phyloP scores from a whole-genome alignment of 2,888 invertebrate genomes.

The Mamestra brassicae region DNA sequence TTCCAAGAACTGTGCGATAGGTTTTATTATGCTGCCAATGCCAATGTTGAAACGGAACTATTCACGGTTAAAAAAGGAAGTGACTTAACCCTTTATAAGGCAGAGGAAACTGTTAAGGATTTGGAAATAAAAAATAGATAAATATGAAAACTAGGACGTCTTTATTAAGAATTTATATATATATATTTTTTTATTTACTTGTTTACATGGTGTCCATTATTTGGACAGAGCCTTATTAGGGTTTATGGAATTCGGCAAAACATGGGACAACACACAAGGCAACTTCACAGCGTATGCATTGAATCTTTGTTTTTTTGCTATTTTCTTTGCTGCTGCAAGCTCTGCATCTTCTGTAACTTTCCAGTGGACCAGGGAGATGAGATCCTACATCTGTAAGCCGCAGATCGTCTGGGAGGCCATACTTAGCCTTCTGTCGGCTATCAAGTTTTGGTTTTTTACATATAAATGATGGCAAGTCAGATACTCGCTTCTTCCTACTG shows the following conservation, averaged over 20 bases:
- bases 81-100: not conserved
- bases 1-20: constrained; percentile 28
- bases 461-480: too few species aligned
- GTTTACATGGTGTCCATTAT: too few species aligned
- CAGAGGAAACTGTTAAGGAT: not conserved
- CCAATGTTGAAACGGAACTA: constrained; percentile 16
- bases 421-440: too few species aligned
- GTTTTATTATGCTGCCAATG: constrained; percentile 36
- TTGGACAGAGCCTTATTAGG: not conserved
- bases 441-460: too few species aligned
- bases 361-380: not conserved
- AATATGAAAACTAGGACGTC: constrained; percentile 1
- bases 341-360: constrained; percentile 15
- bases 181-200: too few species aligned
- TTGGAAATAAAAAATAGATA: not conserved
- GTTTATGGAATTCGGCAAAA: constrained; percentile 31
- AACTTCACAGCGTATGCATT: constrained; percentile 31
- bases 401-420: too few species aligned
- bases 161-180: too few species aligned
- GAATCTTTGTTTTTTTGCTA: constrained; percentile 23
- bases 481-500: constrained; percentile 6
- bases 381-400: too few species aligned
- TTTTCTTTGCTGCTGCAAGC: constrained; percentile 20
- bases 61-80: not conserved
- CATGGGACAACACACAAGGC: constrained; percentile 33